Evolutionary conservation across 35 echinoderm and acorn worm species (phyloP).

Genomic region (Heliocidaris tuberculata): DNA sequence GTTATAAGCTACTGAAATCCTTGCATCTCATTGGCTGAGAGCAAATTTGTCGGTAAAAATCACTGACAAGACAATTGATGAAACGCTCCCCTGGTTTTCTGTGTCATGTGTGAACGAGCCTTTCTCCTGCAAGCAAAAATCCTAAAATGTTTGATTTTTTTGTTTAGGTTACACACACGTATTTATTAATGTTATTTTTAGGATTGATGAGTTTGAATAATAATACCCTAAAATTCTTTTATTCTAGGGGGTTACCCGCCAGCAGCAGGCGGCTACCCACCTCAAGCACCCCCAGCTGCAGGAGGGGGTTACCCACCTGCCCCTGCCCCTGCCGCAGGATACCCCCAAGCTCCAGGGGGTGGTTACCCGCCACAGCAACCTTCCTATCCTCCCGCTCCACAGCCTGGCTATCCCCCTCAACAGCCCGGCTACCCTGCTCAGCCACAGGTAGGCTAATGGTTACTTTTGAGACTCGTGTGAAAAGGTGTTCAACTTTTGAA

Average conservation of each 20-base stretch:
- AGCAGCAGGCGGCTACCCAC: constrained; percentile 1
- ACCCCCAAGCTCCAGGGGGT: constrained; percentile 20
- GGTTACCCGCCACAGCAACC: not conserved
- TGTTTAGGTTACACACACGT: too few relatives aligned
- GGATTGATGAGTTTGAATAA: too few relatives aligned
- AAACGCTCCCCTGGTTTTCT: too few relatives aligned
- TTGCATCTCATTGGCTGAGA: too few relatives aligned
- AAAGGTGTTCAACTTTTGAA: too few relatives aligned
- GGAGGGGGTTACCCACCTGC: constrained; percentile 19
- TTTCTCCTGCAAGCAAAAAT: too few relatives aligned
- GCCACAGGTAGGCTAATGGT: not conserved
- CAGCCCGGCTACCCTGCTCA: not conserved
- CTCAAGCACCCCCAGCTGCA: not conserved
- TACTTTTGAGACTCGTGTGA: not conserved
- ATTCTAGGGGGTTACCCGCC: not conserved
- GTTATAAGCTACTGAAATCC: too few relatives aligned
- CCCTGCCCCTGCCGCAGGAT: not conserved
- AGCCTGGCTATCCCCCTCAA: constrained; percentile 27
- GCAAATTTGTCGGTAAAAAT: too few relatives aligned
- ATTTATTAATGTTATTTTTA: too few relatives aligned
- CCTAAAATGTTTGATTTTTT: too few relatives aligned
- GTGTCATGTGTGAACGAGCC: too few relatives aligned
- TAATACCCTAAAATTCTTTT: not conserved
- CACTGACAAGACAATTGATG: too few relatives aligned
- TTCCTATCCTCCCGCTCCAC: not conserved